These are phyloP conservation scores for Oryzias dopingdopingensis DNA, from an alignment of 2,797 vertebrate genomes.

Conservation along the genomic window DNA sequence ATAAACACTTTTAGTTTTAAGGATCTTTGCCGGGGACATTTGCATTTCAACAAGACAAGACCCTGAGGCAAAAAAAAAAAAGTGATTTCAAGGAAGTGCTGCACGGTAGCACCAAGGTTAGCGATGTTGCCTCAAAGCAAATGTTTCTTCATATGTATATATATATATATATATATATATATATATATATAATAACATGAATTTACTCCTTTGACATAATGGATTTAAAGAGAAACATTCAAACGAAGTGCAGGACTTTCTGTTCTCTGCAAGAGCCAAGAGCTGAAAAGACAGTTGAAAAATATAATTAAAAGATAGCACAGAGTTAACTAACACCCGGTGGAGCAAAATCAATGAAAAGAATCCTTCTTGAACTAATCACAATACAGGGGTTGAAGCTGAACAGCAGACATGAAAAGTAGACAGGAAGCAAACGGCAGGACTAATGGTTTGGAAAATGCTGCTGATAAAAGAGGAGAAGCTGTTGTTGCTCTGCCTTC, in stretches of 20 bases:
- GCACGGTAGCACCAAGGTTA: too few species aligned
- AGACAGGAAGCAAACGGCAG: conserved; percentile 68
- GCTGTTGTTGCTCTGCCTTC: conserved; percentile 43
- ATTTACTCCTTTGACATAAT: too few species aligned
- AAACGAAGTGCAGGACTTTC: conserved; percentile 12
- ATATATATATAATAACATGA: too few species aligned
- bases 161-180: too few species aligned
- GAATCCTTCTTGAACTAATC: conserved; percentile 71
- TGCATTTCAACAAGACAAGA: not conserved
- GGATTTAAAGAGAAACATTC: not conserved
- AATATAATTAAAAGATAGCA: conserved; percentile 70
- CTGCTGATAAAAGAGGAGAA: conserved; percentile 65
- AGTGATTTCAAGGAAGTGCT: too few species aligned
- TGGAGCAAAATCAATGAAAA: conserved; percentile 69
- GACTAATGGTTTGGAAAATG: conserved; percentile 75
- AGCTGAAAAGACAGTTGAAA: conserved; percentile 57
- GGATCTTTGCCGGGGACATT: not conserved
- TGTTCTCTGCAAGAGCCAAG: conserved; percentile 16
- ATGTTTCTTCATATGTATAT: too few species aligned
- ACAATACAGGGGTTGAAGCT: conserved; percentile 57
- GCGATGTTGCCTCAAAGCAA: too few species aligned
- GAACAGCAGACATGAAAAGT: conserved; percentile 66
- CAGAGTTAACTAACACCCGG: conserved; percentile 71
- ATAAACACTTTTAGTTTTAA: not conserved
- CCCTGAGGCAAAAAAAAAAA: conserved; percentile 1